Conservation (phyloP, 2,888 invertebrate species). For the Orthosia gothica region DNA sequence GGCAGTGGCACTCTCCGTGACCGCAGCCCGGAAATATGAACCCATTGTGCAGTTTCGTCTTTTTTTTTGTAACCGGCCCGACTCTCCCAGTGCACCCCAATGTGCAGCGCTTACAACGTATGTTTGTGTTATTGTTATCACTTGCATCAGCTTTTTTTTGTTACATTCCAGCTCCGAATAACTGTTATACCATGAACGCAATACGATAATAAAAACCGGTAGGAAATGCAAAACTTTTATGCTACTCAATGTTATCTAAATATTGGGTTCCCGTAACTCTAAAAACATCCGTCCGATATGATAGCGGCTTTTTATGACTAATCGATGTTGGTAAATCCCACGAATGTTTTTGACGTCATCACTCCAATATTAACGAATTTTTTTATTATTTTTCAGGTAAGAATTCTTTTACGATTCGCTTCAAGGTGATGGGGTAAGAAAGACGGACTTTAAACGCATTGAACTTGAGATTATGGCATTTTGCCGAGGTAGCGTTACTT, state of each 20-base stretch:
- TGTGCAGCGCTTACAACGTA: slow-evolving; percentile 67
- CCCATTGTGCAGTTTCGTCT: slow-evolving; percentile 82
- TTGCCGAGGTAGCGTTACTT: slow-evolving; percentile 66
- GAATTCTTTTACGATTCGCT: slow-evolving; percentile 62
- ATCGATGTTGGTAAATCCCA: slow-evolving; percentile 45
- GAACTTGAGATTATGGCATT: slow-evolving; percentile 60
- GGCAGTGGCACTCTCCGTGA: slow-evolving; percentile 74
- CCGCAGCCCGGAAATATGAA: slow-evolving; percentile 84
- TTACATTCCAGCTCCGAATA: slow-evolving; percentile 46
- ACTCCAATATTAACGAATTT: slow-evolving; percentile 63
- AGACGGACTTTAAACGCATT: slow-evolving; percentile 62
- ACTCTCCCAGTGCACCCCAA: slow-evolving; percentile 59
- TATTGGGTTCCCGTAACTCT: slow-evolving; percentile 61
- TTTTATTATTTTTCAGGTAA: slow-evolving; percentile 79
- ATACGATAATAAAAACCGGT: slow-evolving; percentile 26
- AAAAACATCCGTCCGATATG: slow-evolving; percentile 67
- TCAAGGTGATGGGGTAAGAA: slow-evolving; percentile 70
- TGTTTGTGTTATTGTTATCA: slow-evolving; percentile 63
- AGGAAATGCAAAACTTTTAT: slow-evolving; percentile 31
- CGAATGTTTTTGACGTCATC: slow-evolving; percentile 39
- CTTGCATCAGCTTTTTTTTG: slow-evolving; percentile 44
- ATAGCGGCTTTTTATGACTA: slow-evolving; percentile 62
- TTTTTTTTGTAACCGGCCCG: slow-evolving; percentile 81
- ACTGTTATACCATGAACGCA: slow-evolving; percentile 4
- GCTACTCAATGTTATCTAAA: slow-evolving; percentile 59